These are phyloP conservation scores for Caenorhabditis sp. DNA, from an alignment of 2,888 invertebrate genomes.

Conservation along the genomic window DNA sequence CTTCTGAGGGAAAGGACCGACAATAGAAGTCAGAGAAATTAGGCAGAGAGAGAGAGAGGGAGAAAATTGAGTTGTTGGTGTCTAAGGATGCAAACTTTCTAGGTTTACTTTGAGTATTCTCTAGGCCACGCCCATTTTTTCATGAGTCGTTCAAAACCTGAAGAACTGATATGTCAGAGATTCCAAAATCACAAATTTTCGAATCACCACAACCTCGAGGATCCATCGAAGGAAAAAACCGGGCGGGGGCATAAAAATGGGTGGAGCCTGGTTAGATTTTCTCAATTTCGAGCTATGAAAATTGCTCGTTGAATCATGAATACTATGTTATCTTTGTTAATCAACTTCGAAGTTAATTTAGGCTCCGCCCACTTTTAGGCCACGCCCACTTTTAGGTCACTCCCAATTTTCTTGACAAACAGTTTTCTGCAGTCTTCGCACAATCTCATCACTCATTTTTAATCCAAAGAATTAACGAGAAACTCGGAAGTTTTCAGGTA, in stretches of 20 bases:
- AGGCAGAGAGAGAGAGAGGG: not conserved
- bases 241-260: too few species aligned
- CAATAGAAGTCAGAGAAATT: slow-evolving; percentile 8
- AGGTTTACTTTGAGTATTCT: not conserved
- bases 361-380: not conserved
- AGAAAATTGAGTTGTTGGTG: slow-evolving; percentile 13
- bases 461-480: too few species aligned
- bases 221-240: too few species aligned
- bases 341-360: not conserved
- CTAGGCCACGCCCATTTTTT: not conserved
- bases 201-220: too few species aligned
- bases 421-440: too few species aligned
- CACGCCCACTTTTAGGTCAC: not conserved
- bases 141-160: not conserved
- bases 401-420: not conserved
- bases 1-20: too few species aligned
- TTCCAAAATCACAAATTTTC: not conserved
- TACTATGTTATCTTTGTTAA: too few species aligned
- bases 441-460: too few species aligned
- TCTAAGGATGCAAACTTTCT: not conserved
- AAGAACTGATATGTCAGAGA: not conserved
- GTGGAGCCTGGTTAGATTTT: too few species aligned
- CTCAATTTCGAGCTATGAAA: too few species aligned
- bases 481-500: too few species aligned
- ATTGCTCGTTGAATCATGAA: too few species aligned